Conservation (phyloP, 2,797 vertebrate genomes). For the Melanotaenia trifasciata region DNA sequence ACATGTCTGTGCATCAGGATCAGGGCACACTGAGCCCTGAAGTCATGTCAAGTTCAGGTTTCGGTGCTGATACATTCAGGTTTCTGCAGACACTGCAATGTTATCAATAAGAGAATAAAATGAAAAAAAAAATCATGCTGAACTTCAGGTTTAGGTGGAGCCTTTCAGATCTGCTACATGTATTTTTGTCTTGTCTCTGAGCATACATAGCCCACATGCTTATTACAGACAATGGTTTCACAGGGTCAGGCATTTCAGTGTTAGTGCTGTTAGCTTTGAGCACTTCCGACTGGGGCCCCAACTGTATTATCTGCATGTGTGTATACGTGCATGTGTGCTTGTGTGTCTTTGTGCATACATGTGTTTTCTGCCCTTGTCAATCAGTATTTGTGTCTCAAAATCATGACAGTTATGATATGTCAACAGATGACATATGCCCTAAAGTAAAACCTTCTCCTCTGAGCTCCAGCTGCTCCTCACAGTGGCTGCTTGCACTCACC, state of each 20-base stretch:
- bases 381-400: slow-evolving; percentile 51
- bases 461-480: slow-evolving; percentile 26
- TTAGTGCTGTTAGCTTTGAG: slow-evolving; percentile 74
- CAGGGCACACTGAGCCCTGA: slow-evolving; percentile 8
- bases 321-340: slow-evolving; percentile 23
- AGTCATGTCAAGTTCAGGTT: slow-evolving; percentile 44
- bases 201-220: slow-evolving; percentile 48
- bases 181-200: slow-evolving; percentile 43
- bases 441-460: slow-evolving; percentile 40
- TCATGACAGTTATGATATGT: slow-evolving; percentile 64
- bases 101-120: not conserved
- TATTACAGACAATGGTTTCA: slow-evolving; percentile 78
- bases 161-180: slow-evolving; percentile 6
- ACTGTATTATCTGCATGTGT: slow-evolving; percentile 70
- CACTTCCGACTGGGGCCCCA: slow-evolving; percentile 77
- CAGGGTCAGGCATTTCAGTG: slow-evolving; percentile 80
- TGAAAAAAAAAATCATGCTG: not conserved
- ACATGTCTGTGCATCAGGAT: not conserved
- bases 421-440: slow-evolving; percentile 55
- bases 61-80: not conserved
- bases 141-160: slow-evolving; percentile 1
- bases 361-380: slow-evolving; percentile 55
- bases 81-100: not conserved
- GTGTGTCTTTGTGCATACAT: slow-evolving; percentile 41
- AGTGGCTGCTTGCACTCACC: not conserved